Base-by-base conservation (phyloP, 2,888 invertebrate species). In the Rotaria socialis region DNA sequence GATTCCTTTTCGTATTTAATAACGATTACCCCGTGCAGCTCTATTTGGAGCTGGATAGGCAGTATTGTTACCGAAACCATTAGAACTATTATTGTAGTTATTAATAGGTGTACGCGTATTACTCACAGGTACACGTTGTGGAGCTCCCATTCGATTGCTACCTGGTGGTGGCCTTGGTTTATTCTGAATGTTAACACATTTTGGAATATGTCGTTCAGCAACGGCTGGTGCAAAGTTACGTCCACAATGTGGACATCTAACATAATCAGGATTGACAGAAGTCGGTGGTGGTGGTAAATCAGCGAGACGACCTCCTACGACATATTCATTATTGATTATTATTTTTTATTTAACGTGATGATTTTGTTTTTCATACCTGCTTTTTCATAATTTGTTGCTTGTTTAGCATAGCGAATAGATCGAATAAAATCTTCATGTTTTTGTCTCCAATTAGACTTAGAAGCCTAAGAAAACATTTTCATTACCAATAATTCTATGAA, bases 181-280 rank as follows among this genome's bases (percentile, higher is more conserved):
- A 24, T 89, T 87, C 87, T 89, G 89, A 58, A 94, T 95, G 89
- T 92, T 94, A 89, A 94, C 94, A 92, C 97, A 97, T 92, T 95
- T 95, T 85, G 97, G 96, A 89, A 97, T 96, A 92, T 97, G 96
- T 52, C 96, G 92, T 88, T 94, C 94, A 2, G 96, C 97, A 3
- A 90, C 90, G 0, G 92, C 92, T 89, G 94, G 93, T 92, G 95
- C 95, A 92, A 97, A 97, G 89, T 94, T 94, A 0, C 96, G 93
- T 52, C 92, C 92, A 91, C 96, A 97, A 92, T 96, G 94, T 0
- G 96, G 96, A 90, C 96, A 97, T 89, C 94, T 94, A 43, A 95
- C 93, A 92, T 96, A 96, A 92, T 96, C 96, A 0, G 95, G 95
- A 90, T 95, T 96, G 90, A 95, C 94, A 0, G 95, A 94, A 10